phyloP scores from a whole-genome alignment of 2,888 invertebrate species.

The Frankliniella fusca region DNA sequence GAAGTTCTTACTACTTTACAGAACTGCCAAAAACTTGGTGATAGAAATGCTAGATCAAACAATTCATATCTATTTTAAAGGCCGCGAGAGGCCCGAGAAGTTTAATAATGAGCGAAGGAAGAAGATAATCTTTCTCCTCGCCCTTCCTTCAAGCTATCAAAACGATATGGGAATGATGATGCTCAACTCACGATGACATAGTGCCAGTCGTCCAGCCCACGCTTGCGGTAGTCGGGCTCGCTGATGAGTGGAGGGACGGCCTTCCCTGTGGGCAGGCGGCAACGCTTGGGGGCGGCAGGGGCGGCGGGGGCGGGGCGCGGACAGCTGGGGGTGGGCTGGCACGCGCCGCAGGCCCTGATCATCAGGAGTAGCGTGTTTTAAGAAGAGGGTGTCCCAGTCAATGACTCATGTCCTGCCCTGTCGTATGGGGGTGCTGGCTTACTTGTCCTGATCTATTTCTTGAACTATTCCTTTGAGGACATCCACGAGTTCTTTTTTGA shows the following conservation, averaged over 20 bases:
- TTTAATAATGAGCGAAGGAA: too few species aligned
- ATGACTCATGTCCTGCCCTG: neutral
- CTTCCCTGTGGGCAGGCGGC: conserved; percentile 12
- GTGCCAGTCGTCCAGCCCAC: conserved; percentile 13
- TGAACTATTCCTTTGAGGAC: neutral
- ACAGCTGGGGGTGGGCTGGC: neutral
- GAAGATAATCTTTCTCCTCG: too few species aligned
- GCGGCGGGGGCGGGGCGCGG: neutral
- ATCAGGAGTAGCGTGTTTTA: neutral
- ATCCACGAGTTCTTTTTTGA: neutral
- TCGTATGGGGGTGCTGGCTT: neutral
- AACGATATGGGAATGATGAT: too few species aligned
- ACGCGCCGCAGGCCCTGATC: neutral
- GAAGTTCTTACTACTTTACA: too few species aligned
- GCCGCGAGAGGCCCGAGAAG: too few species aligned
- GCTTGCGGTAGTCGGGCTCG: conserved; percentile 14
- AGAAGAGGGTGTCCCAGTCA: neutral
- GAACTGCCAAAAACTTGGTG: too few species aligned
- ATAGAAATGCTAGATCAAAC: too few species aligned
- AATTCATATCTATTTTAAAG: too few species aligned
- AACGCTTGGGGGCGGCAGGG: neutral
- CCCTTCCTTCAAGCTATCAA: too few species aligned
- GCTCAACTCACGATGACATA: neutral
- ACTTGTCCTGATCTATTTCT: neutral
- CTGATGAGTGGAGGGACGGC: neutral